Percentiles rank a stretch among this genome's conserved stretches.
phyloP scores from a whole-genome alignment of 2,113 vertebrate genomes.

The Circaetus cinerascens region DNA sequence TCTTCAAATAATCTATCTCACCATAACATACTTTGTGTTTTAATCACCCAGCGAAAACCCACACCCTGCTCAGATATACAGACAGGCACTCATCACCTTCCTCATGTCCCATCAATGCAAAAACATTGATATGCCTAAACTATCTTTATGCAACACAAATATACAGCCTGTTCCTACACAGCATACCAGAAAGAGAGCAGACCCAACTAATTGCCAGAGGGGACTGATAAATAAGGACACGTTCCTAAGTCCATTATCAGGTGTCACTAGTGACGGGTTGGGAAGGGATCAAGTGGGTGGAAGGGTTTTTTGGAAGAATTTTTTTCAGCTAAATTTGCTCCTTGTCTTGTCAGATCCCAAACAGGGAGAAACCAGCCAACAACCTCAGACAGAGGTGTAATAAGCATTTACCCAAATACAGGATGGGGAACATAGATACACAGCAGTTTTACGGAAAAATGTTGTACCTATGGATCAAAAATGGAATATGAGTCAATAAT shows the following conservation, averaged over 20 bases:
- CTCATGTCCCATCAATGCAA: background rate
- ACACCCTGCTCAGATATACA: background rate
- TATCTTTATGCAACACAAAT: background rate
- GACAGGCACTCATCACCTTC: background rate
- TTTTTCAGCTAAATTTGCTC: background rate
- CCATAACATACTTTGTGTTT: background rate
- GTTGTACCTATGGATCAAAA: background rate
- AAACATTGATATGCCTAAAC: background rate
- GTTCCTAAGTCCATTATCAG: conserved; percentile 4
- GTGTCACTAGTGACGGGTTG: background rate
- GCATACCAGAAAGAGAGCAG: conserved; percentile 5
- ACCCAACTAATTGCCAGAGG: background rate
- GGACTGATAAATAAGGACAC: conserved; percentile 30
- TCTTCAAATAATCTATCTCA: conserved; percentile 25
- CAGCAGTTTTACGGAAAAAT: background rate
- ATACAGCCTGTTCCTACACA: conserved; percentile 20
- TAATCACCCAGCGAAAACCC: background rate
- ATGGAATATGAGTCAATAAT: background rate
- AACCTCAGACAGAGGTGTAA: background rate
- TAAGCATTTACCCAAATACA: background rate
- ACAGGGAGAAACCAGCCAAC: background rate
- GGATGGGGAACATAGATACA: background rate
- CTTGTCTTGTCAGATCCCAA: background rate
- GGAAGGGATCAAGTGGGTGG: background rate
- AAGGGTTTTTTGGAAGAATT: background rate